These are phyloP conservation scores for Bombus polaris DNA, from an alignment of 1,140 invertebrate genomes.

Conservation along the genomic window DNA sequence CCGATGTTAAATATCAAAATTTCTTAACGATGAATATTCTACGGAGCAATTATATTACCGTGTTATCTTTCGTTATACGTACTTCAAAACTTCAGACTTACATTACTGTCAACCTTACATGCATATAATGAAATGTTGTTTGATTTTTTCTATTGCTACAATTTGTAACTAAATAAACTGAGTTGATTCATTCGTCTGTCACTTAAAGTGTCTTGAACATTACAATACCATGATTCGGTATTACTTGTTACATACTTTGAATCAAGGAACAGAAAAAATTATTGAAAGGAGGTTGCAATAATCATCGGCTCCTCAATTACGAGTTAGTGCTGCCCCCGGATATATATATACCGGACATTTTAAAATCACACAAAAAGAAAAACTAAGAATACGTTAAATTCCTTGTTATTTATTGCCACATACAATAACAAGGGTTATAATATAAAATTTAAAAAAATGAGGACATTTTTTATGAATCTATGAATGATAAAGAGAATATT, in stretches of 20 bases:
- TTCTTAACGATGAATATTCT: neutral
- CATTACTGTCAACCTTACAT: neutral
- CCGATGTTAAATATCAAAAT: neutral
- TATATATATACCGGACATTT: conserved; percentile 1
- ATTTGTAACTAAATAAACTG: neutral
- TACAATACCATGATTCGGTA: neutral
- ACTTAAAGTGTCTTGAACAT: neutral
- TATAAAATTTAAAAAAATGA: neutral
- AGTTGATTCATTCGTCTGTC: conserved; percentile 10
- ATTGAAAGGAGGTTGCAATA: neutral
- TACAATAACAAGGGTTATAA: neutral
- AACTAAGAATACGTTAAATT: neutral
- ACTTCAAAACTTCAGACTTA: neutral
- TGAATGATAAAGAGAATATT: neutral
- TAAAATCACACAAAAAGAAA: neutral
- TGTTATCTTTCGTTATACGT: neutral
- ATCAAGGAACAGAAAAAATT: neutral
- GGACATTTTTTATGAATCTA: neutral
- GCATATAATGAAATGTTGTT: conserved; percentile 8
- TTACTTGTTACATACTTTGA: no score
- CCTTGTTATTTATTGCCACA: neutral
- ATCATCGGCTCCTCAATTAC: neutral
- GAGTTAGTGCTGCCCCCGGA: neutral
- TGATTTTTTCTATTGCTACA: neutral
- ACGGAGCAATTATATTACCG: neutral